Evolutionary conservation across 2,113 vertebrate species (phyloP).

Genomic region (Mormyrus lacerda): DNA sequence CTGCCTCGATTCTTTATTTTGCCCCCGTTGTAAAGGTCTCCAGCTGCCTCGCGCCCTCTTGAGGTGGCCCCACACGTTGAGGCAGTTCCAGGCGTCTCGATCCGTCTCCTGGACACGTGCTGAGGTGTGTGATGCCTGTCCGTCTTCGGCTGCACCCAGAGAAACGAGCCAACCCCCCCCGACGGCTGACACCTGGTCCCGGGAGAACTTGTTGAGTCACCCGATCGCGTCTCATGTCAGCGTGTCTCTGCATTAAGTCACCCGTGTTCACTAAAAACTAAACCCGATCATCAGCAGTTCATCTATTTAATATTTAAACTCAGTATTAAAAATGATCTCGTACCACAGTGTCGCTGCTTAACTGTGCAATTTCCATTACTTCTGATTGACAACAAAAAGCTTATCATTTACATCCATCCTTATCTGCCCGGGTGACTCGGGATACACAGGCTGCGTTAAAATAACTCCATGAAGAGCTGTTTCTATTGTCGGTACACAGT

Average conservation of each 20-base stretch:
- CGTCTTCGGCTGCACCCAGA: background rate
- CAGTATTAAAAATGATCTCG: background rate
- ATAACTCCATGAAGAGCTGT: background rate
- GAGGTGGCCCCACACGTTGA: background rate
- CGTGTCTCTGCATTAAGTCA: background rate
- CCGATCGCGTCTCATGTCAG: background rate
- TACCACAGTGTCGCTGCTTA: background rate
- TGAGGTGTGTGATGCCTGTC: background rate
- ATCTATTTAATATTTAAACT: background rate
- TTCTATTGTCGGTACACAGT: background rate
- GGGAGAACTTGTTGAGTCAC: background rate
- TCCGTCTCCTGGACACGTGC: slow-evolving; percentile 16
- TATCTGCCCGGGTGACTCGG: slow-evolving; percentile 3
- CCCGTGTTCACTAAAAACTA: background rate
- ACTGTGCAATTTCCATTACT: background rate
- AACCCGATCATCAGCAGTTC: background rate
- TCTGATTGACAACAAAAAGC: background rate
- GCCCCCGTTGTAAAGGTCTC: background rate
- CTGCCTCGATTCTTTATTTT: background rate
- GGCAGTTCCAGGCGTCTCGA: slow-evolving; percentile 18
- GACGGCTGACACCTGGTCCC: too few species aligned
- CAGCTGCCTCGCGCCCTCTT: slow-evolving; percentile 26
- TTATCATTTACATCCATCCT: background rate
- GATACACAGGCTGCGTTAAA: background rate
- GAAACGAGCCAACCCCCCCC: too few species aligned